Evolutionary conservation across 2,113 vertebrate species (phyloP).

Genomic region (Bubalus kerabau): DNA sequence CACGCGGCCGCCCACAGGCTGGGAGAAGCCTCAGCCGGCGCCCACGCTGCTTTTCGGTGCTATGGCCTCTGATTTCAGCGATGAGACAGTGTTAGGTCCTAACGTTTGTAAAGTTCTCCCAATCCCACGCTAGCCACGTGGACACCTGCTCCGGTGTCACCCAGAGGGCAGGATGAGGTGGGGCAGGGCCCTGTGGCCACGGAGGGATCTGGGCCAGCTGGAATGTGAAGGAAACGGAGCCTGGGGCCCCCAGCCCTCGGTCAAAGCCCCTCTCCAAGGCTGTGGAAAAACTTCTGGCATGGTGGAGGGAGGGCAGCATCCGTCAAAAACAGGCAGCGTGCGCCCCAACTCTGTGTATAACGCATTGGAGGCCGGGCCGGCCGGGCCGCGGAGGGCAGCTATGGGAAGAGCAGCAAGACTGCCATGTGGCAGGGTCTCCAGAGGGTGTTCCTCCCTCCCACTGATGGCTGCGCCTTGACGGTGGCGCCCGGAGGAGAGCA

Average conservation of each 20-base stretch:
- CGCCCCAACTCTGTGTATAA: slow-evolving; percentile 85
- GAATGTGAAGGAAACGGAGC: slow-evolving; percentile 88
- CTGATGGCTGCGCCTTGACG: background rate
- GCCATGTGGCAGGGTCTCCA: background rate
- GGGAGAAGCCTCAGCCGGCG: slow-evolving; percentile 71
- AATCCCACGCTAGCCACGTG: slow-evolving; percentile 73
- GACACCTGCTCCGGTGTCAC: slow-evolving; percentile 59
- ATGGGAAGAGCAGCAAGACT: background rate
- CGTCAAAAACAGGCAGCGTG: background rate
- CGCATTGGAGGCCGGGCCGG: slow-evolving; percentile 74
- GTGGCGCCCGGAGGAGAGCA: slow-evolving; percentile 35
- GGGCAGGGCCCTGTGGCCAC: slow-evolving; percentile 80
- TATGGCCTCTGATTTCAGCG: slow-evolving; percentile 88
- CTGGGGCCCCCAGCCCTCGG: slow-evolving; percentile 77
- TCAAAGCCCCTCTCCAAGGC: slow-evolving; percentile 68
- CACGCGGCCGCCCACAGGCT: slow-evolving; percentile 75
- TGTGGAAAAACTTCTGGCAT: slow-evolving; percentile 83
- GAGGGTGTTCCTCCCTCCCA: slow-evolving; percentile 39
- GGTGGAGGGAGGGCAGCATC: slow-evolving; percentile 68
- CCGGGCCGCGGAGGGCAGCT: background rate
- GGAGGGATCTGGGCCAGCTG: slow-evolving; percentile 83
- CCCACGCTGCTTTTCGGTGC: slow-evolving; percentile 80
- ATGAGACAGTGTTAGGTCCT: slow-evolving; percentile 99
- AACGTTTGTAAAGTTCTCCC: slow-evolving; percentile 83
- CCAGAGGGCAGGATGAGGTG: slow-evolving; percentile 77